Base-by-base conservation (phyloP, 2,888 invertebrate genomes). In the Liopterus haemorrhoidalis region DNA sequence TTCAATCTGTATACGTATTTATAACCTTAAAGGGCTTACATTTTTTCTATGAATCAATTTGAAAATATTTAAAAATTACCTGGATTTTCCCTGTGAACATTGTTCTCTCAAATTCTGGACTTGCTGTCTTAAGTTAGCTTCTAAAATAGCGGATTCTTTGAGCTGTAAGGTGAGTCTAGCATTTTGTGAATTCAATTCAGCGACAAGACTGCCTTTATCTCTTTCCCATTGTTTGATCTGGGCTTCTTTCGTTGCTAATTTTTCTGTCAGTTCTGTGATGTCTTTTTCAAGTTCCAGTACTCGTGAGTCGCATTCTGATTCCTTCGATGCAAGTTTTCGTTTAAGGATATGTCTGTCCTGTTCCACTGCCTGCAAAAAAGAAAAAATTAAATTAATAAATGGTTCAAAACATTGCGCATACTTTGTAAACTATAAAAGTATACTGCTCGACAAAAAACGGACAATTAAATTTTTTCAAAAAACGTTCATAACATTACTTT, bases 311-410 rank as follows among this genome's bases (percentile, higher is more conserved):
- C 87, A 88, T 67, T 95, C 94, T 20, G 87, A 85, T 64, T 89
- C 85, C 28, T 85, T 80, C 28, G 87, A 84, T 58, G 89, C 85
- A 62, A 95, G 71, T 59, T 87, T 86, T 50, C 93, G 77, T 48
- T 89, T 77, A 39, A 95, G 74, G 39, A 86, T 76, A 69, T 95
- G 89, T 58, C 92, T 85, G 69, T 95, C 94, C 69, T 95, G 94
- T 70, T 94, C 92, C 66, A 94, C 74, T 63, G 82, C 82, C 94
- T 95, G 76, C 0, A 71, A 70, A 41, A 50, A 53, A 51, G 54
- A 55, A 41, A 25, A 49, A n/a, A n/a, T n/a, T n/a, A n/a, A n/a
- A n/a, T n/a, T n/a, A n/a, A n/a, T n/a, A n/a, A n/a, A n/a, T n/a
- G n/a, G n/a, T n/a, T n/a, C n/a, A n/a, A n/a, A n/a, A n/a, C n/a